Percentiles rank a stretch among this genome's conserved stretches.
phyloP scores from a whole-genome alignment of 2,113 vertebrate genomes.

The Peromyscus maniculatus region DNA sequence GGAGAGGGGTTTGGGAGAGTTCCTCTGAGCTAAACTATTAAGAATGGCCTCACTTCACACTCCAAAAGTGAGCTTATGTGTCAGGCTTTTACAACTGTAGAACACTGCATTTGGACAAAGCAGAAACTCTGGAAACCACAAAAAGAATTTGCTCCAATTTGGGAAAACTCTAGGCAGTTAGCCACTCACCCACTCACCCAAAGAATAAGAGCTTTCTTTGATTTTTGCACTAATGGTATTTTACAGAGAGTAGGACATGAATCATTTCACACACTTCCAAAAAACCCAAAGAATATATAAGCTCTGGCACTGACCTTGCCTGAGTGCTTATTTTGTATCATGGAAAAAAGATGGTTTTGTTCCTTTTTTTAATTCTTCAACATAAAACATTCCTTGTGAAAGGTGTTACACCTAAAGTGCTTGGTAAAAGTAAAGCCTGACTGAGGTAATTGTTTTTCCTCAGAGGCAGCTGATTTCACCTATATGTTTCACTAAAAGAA shows the following conservation, averaged over 20 bases:
- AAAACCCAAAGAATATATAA: slow-evolving; percentile 66
- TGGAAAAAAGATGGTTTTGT: slow-evolving; percentile 33
- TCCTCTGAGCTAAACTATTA: slow-evolving; percentile 77
- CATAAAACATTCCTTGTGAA: slow-evolving; percentile 55
- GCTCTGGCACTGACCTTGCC: slow-evolving; percentile 15
- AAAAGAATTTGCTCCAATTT: slow-evolving; percentile 81
- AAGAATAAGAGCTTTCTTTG: slow-evolving; percentile 78
- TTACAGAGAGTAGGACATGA: slow-evolving; percentile 70
- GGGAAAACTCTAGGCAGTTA: slow-evolving; percentile 80
- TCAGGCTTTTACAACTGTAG: slow-evolving; percentile 73
- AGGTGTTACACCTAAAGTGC: slow-evolving; percentile 49
- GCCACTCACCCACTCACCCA: slow-evolving; percentile 75
- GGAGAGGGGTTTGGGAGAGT: slow-evolving; percentile 65
- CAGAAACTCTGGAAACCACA: slow-evolving; percentile 81
- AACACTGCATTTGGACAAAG: slow-evolving; percentile 75
- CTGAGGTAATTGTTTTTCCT: slow-evolving; percentile 1
- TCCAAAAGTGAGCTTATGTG: slow-evolving; percentile 77
- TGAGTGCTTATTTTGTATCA: slow-evolving; percentile 31
- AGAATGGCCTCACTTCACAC: slow-evolving; percentile 79
- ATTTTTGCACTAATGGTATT: slow-evolving; percentile 66
- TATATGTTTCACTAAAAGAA: neutral
- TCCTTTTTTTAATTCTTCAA: slow-evolving; percentile 54
- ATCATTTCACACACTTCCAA: slow-evolving; percentile 66
- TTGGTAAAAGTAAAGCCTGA: slow-evolving; percentile 63
- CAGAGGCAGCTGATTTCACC: slow-evolving; percentile 27